phyloP scores from a whole-genome alignment of 2,888 invertebrate genomes.

The Drosophila gaucha region DNA sequence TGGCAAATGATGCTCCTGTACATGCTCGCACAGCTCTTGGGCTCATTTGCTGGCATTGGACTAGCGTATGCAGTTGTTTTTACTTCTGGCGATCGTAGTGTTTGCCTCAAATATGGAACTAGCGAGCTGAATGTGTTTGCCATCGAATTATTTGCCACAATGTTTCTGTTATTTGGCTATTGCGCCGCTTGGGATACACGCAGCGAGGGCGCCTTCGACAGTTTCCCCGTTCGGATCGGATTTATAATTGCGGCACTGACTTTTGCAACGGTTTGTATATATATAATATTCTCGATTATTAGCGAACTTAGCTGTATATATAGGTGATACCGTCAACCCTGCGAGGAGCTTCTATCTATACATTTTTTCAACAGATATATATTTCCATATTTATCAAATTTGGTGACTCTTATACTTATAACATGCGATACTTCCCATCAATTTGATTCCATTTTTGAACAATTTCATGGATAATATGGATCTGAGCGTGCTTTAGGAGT shows the following conservation, averaged over 20 bases:
- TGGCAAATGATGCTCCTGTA: constrained; percentile 44
- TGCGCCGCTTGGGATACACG: constrained; percentile 48
- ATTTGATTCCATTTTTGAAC: too few species aligned
- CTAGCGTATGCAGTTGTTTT: background rate
- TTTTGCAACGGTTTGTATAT: constrained; percentile 26
- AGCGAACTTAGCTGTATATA: too few species aligned
- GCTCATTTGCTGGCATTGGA: constrained; percentile 14
- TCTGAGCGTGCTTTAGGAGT: too few species aligned
- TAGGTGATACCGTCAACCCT: too few species aligned
- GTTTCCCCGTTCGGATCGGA: constrained; percentile 35
- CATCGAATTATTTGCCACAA: constrained; percentile 17
- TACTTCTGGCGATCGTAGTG: rapidly evolving
- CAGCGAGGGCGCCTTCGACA: constrained; percentile 16
- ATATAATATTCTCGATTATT: too few species aligned
- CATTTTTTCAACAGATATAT: too few species aligned
- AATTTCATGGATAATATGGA: too few species aligned
- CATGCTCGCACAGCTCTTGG: constrained; percentile 34
- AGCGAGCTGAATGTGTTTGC: rapidly evolving
- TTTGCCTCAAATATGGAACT: background rate
- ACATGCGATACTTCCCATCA: too few species aligned
- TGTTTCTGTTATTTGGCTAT: constrained; percentile 22
- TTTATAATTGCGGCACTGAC: constrained; percentile 14
- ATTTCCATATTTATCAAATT: too few species aligned
- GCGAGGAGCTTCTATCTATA: too few species aligned
- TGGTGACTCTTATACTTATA: too few species aligned